Conservation (phyloP, 1,140 invertebrate species). For the Bombus soroeensis region DNA sequence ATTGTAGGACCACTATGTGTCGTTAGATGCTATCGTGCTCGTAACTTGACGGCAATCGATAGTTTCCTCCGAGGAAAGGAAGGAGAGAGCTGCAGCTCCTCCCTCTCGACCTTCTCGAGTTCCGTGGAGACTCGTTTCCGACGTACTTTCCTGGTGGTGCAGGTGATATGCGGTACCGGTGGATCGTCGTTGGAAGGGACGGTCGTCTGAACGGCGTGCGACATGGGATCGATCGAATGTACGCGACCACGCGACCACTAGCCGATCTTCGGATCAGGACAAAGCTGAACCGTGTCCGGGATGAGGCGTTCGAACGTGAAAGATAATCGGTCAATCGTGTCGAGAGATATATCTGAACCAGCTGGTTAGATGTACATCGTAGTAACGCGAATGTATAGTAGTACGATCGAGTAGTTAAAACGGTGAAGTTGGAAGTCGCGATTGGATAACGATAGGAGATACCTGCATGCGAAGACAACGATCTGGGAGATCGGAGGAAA, state of each 20-base stretch:
- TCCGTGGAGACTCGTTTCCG: constrained; percentile 18
- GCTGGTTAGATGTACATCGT: too few relatives aligned
- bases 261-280: neutral
- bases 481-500: neutral
- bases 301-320: neutral
- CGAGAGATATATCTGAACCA: neutral
- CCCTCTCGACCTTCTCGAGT: constrained; percentile 14
- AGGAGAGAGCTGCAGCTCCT: constrained; percentile 10
- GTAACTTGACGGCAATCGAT: constrained; percentile 46
- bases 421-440: neutral
- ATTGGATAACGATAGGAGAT: too few relatives aligned
- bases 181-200: neutral
- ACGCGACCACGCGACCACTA: neutral
- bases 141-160: constrained; percentile 16
- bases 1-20: constrained; percentile 1
- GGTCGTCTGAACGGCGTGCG: constrained; percentile 10
- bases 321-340: neutral
- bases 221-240: neutral
- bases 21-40: constrained; percentile 38
- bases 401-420: neutral
- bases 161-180: constrained; percentile 43
- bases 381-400: neutral
- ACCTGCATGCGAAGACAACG: neutral
- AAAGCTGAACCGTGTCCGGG: neutral
- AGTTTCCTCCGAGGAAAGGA: constrained; percentile 23